Evolutionary conservation across 2,797 vertebrate species (phyloP).

Genomic region (Alauda arvensis): DNA sequence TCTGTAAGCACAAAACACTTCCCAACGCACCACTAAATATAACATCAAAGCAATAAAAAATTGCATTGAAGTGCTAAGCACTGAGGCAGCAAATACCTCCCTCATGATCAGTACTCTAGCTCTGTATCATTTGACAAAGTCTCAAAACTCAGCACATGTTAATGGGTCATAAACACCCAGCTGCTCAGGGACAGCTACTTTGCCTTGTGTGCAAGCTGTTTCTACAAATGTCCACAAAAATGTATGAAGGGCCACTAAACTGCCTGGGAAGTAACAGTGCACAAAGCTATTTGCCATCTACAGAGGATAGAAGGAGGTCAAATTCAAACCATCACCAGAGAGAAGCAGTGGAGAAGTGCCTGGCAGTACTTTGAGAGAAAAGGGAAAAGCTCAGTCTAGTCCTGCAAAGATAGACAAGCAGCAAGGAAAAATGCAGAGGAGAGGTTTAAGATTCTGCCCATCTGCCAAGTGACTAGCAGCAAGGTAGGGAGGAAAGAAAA

Average conservation of each 20-base stretch:
- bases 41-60: constrained; percentile 8
- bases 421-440: background rate
- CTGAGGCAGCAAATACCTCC: background rate
- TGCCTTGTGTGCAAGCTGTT: background rate
- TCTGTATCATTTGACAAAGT: constrained; percentile 11
- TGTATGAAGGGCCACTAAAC: background rate
- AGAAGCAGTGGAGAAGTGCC: background rate
- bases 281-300: background rate
- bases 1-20: background rate
- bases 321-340: background rate
- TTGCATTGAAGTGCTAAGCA: background rate
- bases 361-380: background rate
- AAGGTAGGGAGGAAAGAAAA: background rate
- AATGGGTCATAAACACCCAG: constrained; percentile 35
- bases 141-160: constrained; percentile 22
- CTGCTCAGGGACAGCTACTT: constrained; percentile 8
- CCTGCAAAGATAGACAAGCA: background rate
- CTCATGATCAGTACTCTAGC: background rate
- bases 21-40: background rate
- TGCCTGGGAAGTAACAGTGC: background rate
- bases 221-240: background rate
- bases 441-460: background rate
- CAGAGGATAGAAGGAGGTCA: background rate
- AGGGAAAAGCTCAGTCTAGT: background rate
- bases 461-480: background rate